Percentiles rank a stretch among this genome's conserved stretches.
Evolutionary conservation across 2,113 vertebrate species (phyloP).

Genomic region (Notiomystis cincta): DNA sequence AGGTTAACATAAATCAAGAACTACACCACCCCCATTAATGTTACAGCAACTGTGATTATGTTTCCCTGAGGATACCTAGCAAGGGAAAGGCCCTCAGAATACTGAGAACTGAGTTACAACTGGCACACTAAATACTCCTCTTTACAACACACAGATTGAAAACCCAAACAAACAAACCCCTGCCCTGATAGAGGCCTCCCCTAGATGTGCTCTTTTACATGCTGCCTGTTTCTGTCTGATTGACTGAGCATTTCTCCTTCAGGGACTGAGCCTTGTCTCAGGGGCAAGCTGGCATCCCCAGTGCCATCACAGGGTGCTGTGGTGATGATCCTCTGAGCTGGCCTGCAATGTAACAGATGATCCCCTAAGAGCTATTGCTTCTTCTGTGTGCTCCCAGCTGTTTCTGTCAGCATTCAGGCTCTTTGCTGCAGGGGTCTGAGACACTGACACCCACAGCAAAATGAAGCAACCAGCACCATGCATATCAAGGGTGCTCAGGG

Average conservation of each 20-base stretch:
- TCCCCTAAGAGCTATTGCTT: neutral
- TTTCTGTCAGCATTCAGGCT: neutral
- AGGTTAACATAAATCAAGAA: neutral
- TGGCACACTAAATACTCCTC: neutral
- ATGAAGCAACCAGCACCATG: neutral
- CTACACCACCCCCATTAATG: neutral
- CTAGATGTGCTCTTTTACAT: neutral
- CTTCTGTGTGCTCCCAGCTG: neutral
- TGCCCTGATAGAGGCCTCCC: neutral
- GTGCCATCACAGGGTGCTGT: neutral
- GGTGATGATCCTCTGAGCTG: neutral
- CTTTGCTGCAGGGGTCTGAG: neutral
- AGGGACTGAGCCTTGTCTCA: accelerated
- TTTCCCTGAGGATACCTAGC: neutral
- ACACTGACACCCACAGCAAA: neutral
- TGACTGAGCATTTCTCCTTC: neutral
- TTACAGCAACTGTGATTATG: neutral
- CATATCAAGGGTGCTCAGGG: neutral
- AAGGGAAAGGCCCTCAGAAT: neutral
- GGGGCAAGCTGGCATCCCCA: neutral
- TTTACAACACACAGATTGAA: neutral
- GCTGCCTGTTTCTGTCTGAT: neutral
- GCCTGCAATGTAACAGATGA: neutral
- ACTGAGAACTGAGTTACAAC: neutral
- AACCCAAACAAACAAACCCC: neutral